These are phyloP conservation scores for Oriolus oriolus DNA, from an alignment of 2,113 vertebrate species.

Conservation along the genomic window DNA sequence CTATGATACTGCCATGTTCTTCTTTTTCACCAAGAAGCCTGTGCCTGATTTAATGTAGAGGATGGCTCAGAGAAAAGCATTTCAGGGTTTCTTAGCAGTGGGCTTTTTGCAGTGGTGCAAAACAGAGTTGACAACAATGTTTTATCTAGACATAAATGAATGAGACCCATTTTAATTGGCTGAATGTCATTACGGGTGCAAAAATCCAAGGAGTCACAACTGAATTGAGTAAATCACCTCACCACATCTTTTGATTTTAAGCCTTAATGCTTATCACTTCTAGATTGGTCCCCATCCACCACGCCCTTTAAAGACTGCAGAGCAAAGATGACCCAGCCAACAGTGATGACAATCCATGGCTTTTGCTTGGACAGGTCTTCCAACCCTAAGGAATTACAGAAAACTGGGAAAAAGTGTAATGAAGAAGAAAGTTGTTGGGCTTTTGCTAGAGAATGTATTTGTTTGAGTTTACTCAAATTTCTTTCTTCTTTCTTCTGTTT, in stretches of 20 bases:
- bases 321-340: background rate
- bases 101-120: background rate
- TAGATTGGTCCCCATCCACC: too few species aligned
- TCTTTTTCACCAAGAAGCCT: background rate
- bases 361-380: background rate
- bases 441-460: background rate
- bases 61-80: background rate
- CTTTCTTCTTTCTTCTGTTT: background rate
- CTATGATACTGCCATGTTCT: background rate
- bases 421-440: background rate
- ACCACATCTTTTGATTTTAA: background rate
- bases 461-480: background rate
- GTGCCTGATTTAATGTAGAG: background rate
- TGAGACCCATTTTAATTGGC: background rate
- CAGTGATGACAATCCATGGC: background rate
- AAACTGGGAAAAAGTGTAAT: background rate
- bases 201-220: background rate
- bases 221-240: background rate
- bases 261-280: background rate
- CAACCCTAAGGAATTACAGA: background rate
- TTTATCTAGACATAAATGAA: background rate
- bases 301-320: background rate
- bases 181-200: background rate
- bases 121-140: accelerated
- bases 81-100: background rate